Base-by-base conservation (phyloP, 37 sponge, comb jelly and placozoan species). In the Ianthella basta region DNA sequence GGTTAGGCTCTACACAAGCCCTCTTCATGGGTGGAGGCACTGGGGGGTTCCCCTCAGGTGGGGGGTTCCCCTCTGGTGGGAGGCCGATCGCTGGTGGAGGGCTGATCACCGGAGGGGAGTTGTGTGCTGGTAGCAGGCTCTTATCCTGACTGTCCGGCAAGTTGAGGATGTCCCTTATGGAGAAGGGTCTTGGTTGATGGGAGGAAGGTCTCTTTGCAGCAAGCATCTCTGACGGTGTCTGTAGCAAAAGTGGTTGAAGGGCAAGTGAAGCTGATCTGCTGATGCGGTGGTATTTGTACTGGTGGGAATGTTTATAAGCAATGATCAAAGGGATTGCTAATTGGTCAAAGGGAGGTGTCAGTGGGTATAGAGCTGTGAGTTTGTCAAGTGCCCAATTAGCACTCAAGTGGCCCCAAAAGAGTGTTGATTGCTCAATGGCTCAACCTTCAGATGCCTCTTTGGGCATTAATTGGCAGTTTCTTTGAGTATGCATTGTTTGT, bases 291-390 rank as follows among this genome's bases (percentile, higher is more conserved):
- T 30, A n/a, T 34, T 30, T 32, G 33, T 35, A 32, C 27, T 32
- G 12, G 70, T 30, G 15, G 27, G 34, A 2, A 61, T 61, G n/a
- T 10, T 69, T 69, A 33, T 16, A 18, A 34, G 32, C 10, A 29
- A 13, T 6, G 33, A 69, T 69, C 70, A 69, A 69, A 69, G 70
- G 70, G 34, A 1, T n/a, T 69, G 18, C 6, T 69, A 69, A 69
- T 69, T 69, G 70, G 35, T 32, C 70, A 13, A 69, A 32, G 18
- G 34, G 6, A 35, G 4, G 50, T 44, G 50, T 44, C 50, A 44
- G 50, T 3, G 50, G 50, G 3, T 10, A 8, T 10, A 8, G 8
- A 44, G 50, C 50, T 44, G 50, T 8, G 8, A 44, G 3, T 3
- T 8, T 44, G 50, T 44, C 50, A 44, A 44, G 50, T 44, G 50